Percentiles rank a stretch among this genome's conserved stretches.
Evolutionary conservation across 2,797 vertebrate genomes (phyloP).

Genomic region (Rachycentron canadum): DNA sequence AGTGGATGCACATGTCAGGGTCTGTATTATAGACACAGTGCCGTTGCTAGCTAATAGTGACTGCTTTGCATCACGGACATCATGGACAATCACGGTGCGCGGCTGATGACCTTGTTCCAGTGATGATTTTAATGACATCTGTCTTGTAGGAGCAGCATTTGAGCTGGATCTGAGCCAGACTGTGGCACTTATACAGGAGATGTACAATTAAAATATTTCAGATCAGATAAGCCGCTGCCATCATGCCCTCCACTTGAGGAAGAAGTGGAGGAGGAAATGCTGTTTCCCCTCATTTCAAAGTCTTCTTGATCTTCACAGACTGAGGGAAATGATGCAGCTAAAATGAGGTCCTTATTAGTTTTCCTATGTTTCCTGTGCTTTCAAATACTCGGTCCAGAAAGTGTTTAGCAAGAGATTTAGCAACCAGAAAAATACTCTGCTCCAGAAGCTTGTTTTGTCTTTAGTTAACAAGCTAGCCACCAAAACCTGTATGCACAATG

Average conservation of each 20-base stretch:
- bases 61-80: conserved; percentile 38
- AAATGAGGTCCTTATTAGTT: background rate
- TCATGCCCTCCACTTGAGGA: conserved; percentile 56
- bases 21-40: background rate
- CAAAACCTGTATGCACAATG: background rate
- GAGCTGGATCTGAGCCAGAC: conserved; percentile 37
- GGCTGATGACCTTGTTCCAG: conserved; percentile 46
- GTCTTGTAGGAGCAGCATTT: conserved; percentile 56
- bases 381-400: conserved; percentile 3
- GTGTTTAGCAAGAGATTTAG: background rate
- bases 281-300: conserved; percentile 32
- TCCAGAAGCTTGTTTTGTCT: background rate
- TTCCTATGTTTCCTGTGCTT: background rate
- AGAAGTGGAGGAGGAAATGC: conserved; percentile 46
- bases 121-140: conserved; percentile 67
- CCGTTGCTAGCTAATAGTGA: conserved; percentile 1
- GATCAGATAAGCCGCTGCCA: conserved; percentile 52
- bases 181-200: conserved; percentile 66
- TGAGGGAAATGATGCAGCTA: conserved; percentile 4
- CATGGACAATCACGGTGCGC: conserved; percentile 32
- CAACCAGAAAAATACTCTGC: background rate
- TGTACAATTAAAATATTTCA: conserved; percentile 61
- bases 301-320: conserved; percentile 16
- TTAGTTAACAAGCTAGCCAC: background rate
- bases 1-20: background rate